These are phyloP conservation scores for Ceryle rudis DNA, from an alignment of 2,797 vertebrate genomes.

Conservation along the genomic window DNA sequence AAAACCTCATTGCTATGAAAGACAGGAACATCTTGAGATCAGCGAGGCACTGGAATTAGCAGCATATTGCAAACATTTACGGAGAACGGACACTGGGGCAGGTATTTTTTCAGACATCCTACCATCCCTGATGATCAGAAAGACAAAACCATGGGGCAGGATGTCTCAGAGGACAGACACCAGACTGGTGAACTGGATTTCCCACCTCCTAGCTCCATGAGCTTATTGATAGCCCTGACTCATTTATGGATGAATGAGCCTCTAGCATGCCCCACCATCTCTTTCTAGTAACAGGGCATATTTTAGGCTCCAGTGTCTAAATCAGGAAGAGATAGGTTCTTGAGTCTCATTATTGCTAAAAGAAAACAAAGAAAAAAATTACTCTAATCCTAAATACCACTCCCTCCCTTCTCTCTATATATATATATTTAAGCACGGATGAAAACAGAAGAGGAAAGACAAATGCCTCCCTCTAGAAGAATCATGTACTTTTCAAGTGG, in stretches of 20 bases:
- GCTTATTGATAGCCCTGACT: not conserved
- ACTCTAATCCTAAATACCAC: not conserved
- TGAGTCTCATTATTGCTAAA: not conserved
- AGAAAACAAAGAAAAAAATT: not conserved
- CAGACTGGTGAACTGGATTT: not conserved
- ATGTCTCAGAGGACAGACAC: not conserved
- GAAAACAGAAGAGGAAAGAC: not conserved
- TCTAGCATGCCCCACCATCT: not conserved
- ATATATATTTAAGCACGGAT: not conserved
- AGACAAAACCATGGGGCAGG: not conserved
- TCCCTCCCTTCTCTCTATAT: not conserved
- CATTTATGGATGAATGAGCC: not conserved
- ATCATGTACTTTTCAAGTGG: not conserved
- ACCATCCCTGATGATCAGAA: not conserved
- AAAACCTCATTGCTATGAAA: constrained; percentile 22
- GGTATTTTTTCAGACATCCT: not conserved
- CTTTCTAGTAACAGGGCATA: not conserved
- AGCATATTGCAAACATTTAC: not conserved
- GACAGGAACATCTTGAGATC: constrained; percentile 10
- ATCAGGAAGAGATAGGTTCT: not conserved
- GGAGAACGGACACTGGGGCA: not conserved
- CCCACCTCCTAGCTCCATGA: not conserved
- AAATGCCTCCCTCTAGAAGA: not conserved
- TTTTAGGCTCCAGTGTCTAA: not conserved
- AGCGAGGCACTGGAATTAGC: not conserved